Conservation (phyloP, 2,888 invertebrate genomes). For the Plemyria rubiginata region DNA sequence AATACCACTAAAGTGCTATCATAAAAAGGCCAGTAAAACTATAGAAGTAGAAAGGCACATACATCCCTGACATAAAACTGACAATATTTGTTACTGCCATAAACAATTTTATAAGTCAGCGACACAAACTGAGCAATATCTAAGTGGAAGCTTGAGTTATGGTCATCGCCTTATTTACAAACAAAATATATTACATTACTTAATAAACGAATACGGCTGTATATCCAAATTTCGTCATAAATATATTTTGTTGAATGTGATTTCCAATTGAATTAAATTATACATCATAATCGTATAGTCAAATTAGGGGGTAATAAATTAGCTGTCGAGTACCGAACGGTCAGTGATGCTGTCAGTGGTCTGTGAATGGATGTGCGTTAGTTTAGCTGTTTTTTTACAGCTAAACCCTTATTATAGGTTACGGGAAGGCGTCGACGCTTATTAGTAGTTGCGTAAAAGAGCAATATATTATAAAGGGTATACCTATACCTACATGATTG, state of each 20-base stretch:
- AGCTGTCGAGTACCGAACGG: slow-evolving; percentile 44
- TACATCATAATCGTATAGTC: slow-evolving; percentile 47
- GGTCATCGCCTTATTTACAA: slow-evolving; percentile 55
- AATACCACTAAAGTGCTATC: slow-evolving; percentile 48
- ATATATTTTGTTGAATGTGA: slow-evolving; percentile 39
- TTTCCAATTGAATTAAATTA: slow-evolving; percentile 40
- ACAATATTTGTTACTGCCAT: slow-evolving; percentile 65
- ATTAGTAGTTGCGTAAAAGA: slow-evolving; percentile 68
- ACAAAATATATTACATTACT: slow-evolving; percentile 33
- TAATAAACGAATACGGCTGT: slow-evolving; percentile 25
- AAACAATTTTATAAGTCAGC: slow-evolving; percentile 63
- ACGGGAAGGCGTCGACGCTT: slow-evolving; percentile 52
- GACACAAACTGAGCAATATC: slow-evolving; percentile 48
- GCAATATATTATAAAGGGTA: slow-evolving; percentile 60
- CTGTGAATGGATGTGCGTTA: slow-evolving; percentile 42
- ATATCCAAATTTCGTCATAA: slow-evolving; percentile 31
- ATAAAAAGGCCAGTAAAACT: slow-evolving; percentile 46
- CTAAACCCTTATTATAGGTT: slow-evolving; percentile 58
- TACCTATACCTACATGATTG: slow-evolving; percentile 46
- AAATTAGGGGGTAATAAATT: slow-evolving; percentile 49
- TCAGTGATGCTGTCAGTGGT: slow-evolving; percentile 38
- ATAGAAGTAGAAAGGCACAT: slow-evolving; percentile 55
- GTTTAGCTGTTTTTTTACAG: slow-evolving; percentile 51
- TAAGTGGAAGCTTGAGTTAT: slow-evolving; percentile 51
- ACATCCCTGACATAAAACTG: slow-evolving; percentile 60